Percentiles rank a stretch among this genome's conserved stretches.
phyloP scores from a whole-genome alignment of 2,888 invertebrate genomes.

The Hypolimnas misippus region DNA sequence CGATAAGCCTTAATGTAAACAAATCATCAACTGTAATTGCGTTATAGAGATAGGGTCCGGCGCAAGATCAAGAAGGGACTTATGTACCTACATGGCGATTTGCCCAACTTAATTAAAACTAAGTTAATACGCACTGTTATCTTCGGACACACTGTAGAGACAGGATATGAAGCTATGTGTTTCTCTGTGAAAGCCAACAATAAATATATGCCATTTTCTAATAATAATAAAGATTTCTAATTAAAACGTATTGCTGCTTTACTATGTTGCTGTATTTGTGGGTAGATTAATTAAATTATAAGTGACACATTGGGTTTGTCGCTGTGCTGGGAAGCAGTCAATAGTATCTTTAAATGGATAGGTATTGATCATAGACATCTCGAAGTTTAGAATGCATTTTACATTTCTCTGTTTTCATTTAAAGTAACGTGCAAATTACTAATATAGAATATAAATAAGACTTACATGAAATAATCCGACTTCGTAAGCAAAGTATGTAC shows the following conservation, averaged over 20 bases:
- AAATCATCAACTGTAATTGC: constrained; percentile 39
- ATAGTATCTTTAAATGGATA: no score
- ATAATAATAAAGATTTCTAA: not conserved
- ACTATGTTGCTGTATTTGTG: no score
- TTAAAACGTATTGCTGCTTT: not conserved
- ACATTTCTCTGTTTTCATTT: no score
- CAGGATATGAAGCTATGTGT: not conserved
- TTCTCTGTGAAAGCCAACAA: not conserved
- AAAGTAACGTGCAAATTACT: no score
- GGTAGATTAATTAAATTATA: not conserved
- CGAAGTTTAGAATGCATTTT: no score
- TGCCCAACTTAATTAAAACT: constrained; percentile 39
- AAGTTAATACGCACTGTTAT: constrained; percentile 34
- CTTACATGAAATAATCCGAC: no score
- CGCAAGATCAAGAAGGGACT: constrained; percentile 25
- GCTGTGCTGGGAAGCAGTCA: not conserved
- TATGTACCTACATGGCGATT: constrained; percentile 21
- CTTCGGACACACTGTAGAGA: constrained; percentile 16
- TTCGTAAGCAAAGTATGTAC: no score
- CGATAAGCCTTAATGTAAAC: constrained; percentile 28
- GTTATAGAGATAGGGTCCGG: constrained; percentile 32
- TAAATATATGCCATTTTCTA: not conserved
- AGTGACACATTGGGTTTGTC: not conserved
- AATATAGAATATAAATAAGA: no score
- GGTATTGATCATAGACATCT: no score